Evolutionary conservation across 2,888 invertebrate genomes (phyloP), one percentile per base, ranked within the genome.

Genomic region (Epirrita christyi): DNA sequence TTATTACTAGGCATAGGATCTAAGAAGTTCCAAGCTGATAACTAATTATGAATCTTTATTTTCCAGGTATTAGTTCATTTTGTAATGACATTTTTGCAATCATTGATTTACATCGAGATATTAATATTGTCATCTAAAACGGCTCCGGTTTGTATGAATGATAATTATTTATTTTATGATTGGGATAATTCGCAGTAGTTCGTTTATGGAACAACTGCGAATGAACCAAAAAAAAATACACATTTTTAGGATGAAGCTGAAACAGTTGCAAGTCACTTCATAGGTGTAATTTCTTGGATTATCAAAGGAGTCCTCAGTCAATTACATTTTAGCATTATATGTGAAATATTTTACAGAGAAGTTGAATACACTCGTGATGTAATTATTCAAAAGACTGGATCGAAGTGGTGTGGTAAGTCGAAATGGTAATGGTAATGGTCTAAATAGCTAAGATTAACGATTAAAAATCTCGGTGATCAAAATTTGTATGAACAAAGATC

Each of bases 11-110:
- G n/a, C n/a, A n/a, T n/a, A n/a, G n/a, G n/a, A n/a, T n/a, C n/a
- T n/a, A n/a, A n/a, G n/a, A 13, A 13, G 37, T 8, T 5, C 9
- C 11, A 10, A 11, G 10, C 13, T 13, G 6, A 41, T 21, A 41
- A 34, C 6, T 49, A 9, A 21, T 28, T 9, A 6, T 7, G 28
- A 29, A 29, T 29, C n/a, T n/a, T n/a, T n/a, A 29, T 21, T 28
- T 63, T 63, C 28, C 51, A 64, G 64, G 54, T 59, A 2, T 32
- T 61, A 15, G 54, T 56, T 9, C 59, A 64, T 21, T 56, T 64
- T 27, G 41, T 55, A 0, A 27, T 49, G 52, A 55, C 59, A 0
- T 64, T 64, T 32, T 10, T 52, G 6, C 61, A 64, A 37, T 38
- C 56, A 6, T 6, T 61, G 14, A 6, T 52, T 7, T 55, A 55